Evolutionary conservation across 2,113 vertebrate species (phyloP).

Genomic region (Dromas ardeola): DNA sequence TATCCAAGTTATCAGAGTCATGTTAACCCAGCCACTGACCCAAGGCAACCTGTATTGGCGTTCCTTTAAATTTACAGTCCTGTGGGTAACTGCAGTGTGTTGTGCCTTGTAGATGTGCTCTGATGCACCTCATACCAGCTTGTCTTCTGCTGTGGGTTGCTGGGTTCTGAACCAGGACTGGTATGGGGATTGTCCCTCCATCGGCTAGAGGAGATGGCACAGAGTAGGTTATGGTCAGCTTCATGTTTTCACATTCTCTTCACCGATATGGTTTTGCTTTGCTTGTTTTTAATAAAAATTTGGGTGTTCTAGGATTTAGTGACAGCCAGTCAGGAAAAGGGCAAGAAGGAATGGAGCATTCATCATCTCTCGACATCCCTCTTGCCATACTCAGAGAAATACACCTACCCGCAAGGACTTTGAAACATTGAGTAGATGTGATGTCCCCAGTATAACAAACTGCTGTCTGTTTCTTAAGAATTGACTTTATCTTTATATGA

Average conservation of each 20-base stretch:
- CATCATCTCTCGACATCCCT: neutral
- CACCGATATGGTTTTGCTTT: neutral
- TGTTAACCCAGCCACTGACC: neutral
- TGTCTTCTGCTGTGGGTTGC: neutral
- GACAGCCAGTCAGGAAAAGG: neutral
- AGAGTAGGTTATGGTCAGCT: neutral
- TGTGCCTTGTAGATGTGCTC: neutral
- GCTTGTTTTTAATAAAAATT: neutral
- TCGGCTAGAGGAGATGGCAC: neutral
- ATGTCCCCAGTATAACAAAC: neutral
- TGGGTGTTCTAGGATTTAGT: neutral
- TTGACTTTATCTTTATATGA: neutral
- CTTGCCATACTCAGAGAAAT: neutral
- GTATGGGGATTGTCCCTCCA: neutral
- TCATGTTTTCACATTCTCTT: neutral
- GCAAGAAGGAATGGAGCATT: neutral
- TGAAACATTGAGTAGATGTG: neutral
- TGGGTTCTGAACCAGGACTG: neutral
- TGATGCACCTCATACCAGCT: neutral
- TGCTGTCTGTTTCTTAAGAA: neutral
- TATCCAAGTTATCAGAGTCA: neutral
- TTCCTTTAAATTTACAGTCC: neutral
- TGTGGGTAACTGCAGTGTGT: rapidly evolving
- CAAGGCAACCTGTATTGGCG: neutral
- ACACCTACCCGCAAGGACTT: neutral